These are phyloP conservation scores for Formicarius rufipectus DNA, from an alignment of 2,113 vertebrate genomes.

Conservation along the genomic window DNA sequence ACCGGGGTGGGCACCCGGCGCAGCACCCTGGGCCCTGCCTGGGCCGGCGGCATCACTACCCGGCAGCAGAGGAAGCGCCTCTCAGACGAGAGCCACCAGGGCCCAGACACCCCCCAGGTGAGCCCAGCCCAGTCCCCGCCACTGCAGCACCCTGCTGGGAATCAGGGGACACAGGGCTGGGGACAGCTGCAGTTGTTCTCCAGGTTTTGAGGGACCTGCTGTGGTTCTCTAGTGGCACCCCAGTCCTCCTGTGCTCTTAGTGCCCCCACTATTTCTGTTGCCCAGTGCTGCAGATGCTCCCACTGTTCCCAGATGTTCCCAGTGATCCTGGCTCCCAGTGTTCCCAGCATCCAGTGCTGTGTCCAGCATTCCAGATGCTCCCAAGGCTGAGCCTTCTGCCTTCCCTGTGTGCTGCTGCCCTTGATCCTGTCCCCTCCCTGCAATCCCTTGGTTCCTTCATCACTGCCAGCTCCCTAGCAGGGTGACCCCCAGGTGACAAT, in stretches of 20 bases:
- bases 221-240: neutral
- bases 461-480: neutral
- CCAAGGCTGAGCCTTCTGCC: neutral
- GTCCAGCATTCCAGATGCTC: neutral
- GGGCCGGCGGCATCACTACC: constrained; percentile 52
- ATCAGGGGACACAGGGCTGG: neutral
- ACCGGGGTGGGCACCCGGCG: neutral
- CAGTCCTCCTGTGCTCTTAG: accelerated
- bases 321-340: neutral
- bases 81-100: constrained; percentile 67
- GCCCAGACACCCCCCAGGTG: constrained; percentile 78
- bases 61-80: constrained; percentile 72
- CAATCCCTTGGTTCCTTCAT: neutral
- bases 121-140: neutral
- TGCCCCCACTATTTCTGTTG: too few relatives aligned
- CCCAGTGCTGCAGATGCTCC: too few relatives aligned
- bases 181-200: neutral
- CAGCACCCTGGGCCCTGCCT: neutral
- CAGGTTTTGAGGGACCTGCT: neutral
- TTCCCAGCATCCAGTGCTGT: neutral
- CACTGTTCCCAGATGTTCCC: neutral
- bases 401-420: neutral
- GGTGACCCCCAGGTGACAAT: neutral
- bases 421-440: accelerated
- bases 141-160: neutral